These are phyloP conservation scores for Tribolium freemani DNA, from an alignment of 2,888 invertebrate species.

Conservation along the genomic window DNA sequence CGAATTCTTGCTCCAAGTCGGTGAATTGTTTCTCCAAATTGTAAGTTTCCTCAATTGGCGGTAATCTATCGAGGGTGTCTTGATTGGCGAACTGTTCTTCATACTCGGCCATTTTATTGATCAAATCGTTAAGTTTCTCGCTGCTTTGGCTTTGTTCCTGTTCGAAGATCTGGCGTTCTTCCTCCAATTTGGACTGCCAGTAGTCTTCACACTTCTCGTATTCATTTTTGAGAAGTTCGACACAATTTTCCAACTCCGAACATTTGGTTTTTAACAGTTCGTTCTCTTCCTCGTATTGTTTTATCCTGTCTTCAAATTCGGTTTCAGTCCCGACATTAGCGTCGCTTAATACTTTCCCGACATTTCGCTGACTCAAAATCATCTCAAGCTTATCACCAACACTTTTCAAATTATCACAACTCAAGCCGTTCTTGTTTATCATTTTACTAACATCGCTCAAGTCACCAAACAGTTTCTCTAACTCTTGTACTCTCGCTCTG, in stretches of 20 bases:
- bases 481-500: constrained; percentile 66
- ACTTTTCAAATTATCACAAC: constrained; percentile 57
- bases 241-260: constrained; percentile 79
- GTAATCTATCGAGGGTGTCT: constrained; percentile 69
- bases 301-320: constrained; percentile 55
- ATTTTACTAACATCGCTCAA: constrained; percentile 59
- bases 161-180: constrained; percentile 81
- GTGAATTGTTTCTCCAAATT: constrained; percentile 80
- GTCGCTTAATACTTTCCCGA: constrained; percentile 36
- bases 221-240: constrained; percentile 82
- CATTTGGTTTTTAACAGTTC: constrained; percentile 69
- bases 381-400: constrained; percentile 52
- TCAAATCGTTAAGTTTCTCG: constrained; percentile 81
- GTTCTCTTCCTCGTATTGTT: constrained; percentile 66
- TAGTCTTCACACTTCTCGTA: constrained; percentile 91
- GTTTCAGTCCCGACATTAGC: constrained; percentile 54
- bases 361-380: constrained; percentile 35
- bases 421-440: constrained; percentile 55
- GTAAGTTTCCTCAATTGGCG: constrained; percentile 84
- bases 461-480: constrained; percentile 70
- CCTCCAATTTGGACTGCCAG: constrained; percentile 84
- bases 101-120: constrained; percentile 83
- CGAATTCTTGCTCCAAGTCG: constrained; percentile 80
- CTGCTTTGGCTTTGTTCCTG: constrained; percentile 83
- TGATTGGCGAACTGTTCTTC: constrained; percentile 79